Percentiles rank a stretch among this genome's conserved stretches.
These are phyloP conservation scores for Pantala flavescens DNA, from an alignment of 1,140 invertebrate genomes.

Conservation along the genomic window DNA sequence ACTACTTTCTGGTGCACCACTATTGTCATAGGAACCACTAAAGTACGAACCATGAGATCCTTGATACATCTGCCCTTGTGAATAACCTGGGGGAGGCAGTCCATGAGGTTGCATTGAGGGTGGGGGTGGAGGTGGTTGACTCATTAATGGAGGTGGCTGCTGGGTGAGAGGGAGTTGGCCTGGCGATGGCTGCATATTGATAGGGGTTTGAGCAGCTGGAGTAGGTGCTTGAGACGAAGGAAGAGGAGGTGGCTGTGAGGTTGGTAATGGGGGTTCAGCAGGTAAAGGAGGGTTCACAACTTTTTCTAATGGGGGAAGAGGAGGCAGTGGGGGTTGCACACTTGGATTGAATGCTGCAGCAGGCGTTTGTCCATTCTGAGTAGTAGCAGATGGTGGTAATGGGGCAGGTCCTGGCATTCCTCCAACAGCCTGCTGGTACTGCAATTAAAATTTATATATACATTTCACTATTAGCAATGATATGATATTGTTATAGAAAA, in stretches of 20 bases:
- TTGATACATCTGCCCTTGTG: not conserved
- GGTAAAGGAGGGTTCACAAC: not conserved
- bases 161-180: slow-evolving; percentile 36
- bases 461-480: slow-evolving; percentile 17
- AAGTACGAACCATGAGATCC: not conserved
- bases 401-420: slow-evolving; percentile 13
- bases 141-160: slow-evolving; percentile 21
- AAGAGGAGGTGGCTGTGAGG: slow-evolving; percentile 28
- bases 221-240: slow-evolving; percentile 30
- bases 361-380: slow-evolving; percentile 33
- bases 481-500: slow-evolving; percentile 23
- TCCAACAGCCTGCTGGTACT: slow-evolving; percentile 18
- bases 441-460: slow-evolving; percentile 11
- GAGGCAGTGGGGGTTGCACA: slow-evolving; percentile 31
- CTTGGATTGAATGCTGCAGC: slow-evolving; percentile 31
- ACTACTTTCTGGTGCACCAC: not conserved
- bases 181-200: slow-evolving; percentile 23
- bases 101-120: not conserved
- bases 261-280: slow-evolving; percentile 35
- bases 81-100: not conserved
- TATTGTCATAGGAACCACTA: not conserved
- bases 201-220: slow-evolving; percentile 18
- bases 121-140: not conserved
- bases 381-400: slow-evolving; percentile 26
- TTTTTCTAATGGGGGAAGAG: slow-evolving; percentile 26